Percentiles rank a stretch among this genome's conserved stretches.
phyloP scores from a whole-genome alignment of 37 sponge, comb jelly and placozoan species.

The Halisarca cf. caerulea region DNA sequence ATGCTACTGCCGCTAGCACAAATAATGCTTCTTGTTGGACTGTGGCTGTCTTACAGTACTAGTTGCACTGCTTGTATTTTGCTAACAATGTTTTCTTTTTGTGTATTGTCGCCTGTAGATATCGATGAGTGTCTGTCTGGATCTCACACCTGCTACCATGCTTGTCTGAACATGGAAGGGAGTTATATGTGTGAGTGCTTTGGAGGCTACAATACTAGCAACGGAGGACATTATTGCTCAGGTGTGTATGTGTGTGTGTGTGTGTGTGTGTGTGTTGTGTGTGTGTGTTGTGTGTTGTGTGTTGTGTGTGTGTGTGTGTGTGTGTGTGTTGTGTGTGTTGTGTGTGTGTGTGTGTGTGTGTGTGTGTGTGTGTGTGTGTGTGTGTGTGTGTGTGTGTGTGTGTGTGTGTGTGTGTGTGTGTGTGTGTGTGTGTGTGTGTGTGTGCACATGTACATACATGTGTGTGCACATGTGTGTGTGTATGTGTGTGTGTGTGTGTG shows the following conservation, averaged over 20 bases:
- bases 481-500: not conserved
- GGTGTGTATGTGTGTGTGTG: constrained; percentile 20
- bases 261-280: too few species aligned
- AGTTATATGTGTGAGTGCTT: constrained; percentile 39
- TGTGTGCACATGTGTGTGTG: not conserved
- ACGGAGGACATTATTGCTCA: constrained; percentile 10
- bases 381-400: not conserved
- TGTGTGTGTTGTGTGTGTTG: too few species aligned
- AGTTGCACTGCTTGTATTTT: too few species aligned
- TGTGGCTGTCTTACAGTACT: too few species aligned
- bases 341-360: not conserved
- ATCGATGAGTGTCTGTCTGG: constrained; percentile 59
- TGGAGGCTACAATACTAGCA: constrained; percentile 34
- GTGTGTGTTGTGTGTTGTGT: too few species aligned
- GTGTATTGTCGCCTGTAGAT: too few species aligned
- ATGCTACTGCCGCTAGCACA: too few species aligned
- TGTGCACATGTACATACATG: not conserved
- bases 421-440: not conserved
- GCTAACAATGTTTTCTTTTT: too few species aligned
- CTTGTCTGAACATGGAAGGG: constrained; percentile 52
- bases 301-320: too few species aligned
- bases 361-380: not conserved
- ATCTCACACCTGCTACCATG: constrained; percentile 34
- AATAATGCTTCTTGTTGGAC: too few species aligned
- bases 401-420: too few species aligned